Percentiles rank a stretch among this genome's conserved stretches.
Conservation (phyloP, 2,888 invertebrate genomes). For the Germaria angustata region DNA sequence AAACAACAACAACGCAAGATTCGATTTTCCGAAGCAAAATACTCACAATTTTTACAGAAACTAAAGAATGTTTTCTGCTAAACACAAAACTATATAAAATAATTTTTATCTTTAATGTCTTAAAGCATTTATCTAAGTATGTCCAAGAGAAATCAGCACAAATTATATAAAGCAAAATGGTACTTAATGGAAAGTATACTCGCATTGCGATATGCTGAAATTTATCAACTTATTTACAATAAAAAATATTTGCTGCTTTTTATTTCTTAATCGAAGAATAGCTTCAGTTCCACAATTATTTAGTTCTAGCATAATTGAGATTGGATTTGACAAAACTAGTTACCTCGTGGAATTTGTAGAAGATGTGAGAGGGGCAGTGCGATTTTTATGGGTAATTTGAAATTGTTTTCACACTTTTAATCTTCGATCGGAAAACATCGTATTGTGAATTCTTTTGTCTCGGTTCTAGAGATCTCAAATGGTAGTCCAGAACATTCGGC, state of each 20-base stretch:
- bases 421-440: no score
- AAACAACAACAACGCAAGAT: constrained; percentile 52
- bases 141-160: not conserved
- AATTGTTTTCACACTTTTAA: no score
- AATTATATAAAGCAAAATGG: not conserved
- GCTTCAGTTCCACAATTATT: no score
- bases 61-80: constrained; percentile 56
- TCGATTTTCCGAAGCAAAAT: constrained; percentile 28
- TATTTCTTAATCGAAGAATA: not conserved
- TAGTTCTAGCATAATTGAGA: no score
- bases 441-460: no score
- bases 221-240: not conserved
- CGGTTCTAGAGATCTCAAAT: no score
- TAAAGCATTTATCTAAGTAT: constrained; percentile 47
- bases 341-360: no score
- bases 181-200: constrained; percentile 20
- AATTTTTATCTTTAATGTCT: not conserved
- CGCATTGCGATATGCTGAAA: not conserved
- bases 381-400: no score
- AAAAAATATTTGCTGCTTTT: not conserved
- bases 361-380: no score
- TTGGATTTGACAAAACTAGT: no score
- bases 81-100: not conserved
- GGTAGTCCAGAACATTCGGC: no score
- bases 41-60: constrained; percentile 64